Evolutionary conservation across 2,113 vertebrate species (phyloP).

Genomic region (Leiothrix lutea): DNA sequence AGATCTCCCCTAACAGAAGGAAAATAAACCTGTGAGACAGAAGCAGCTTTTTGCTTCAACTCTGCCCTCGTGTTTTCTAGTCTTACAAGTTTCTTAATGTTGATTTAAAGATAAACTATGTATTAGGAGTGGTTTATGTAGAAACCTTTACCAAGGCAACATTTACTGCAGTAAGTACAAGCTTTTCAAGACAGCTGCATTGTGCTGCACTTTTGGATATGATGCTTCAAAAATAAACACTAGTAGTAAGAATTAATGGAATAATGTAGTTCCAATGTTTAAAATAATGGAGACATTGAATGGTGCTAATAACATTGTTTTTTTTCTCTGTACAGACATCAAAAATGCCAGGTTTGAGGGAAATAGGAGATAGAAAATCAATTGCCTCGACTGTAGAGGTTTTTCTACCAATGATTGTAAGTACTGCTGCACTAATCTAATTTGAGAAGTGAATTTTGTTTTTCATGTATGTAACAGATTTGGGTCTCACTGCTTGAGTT

Average conservation of each 20-base stretch:
- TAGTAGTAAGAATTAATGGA: background rate
- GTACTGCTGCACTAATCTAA: background rate
- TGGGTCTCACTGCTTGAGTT: background rate
- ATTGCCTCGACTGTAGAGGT: background rate
- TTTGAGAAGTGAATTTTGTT: background rate
- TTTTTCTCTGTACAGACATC: background rate
- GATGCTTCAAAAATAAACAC: background rate
- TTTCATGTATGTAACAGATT: background rate
- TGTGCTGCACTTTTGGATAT: background rate
- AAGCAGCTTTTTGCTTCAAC: background rate
- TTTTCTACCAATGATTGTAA: slow-evolving; percentile 13
- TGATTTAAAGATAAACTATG: background rate
- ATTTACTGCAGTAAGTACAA: background rate
- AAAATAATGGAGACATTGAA: background rate
- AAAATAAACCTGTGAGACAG: background rate
- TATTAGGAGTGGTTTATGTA: background rate
- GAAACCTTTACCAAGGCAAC: background rate
- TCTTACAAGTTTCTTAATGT: background rate
- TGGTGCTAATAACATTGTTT: background rate
- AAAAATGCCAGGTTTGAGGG: background rate
- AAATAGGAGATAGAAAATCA: slow-evolving; percentile 23
- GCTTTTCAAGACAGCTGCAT: background rate
- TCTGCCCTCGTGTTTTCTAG: background rate
- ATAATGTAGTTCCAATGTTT: background rate
- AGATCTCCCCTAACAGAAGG: background rate